Percentiles rank a stretch among this genome's conserved stretches.
Conservation (phyloP, 2,113 vertebrate genomes). For the Sander vitreus region DNA sequence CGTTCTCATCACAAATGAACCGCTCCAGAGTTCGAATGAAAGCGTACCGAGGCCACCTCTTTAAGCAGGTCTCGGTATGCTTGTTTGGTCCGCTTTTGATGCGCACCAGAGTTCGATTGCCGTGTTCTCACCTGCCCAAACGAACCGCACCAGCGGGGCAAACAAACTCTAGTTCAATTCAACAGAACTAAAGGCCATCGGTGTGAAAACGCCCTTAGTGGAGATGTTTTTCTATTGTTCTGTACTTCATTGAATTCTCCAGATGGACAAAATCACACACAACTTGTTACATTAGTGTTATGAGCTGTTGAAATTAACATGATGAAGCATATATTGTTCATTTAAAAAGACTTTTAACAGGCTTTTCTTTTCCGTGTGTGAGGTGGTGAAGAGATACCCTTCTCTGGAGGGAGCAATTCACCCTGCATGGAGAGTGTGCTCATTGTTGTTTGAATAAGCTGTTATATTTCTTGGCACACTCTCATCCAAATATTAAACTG, state of each 20-base stretch:
- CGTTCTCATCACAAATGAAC: too few species aligned
- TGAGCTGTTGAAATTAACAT: background rate
- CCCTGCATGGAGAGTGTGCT: background rate
- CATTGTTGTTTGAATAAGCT: slow-evolving; percentile 35
- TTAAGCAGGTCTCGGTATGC: too few species aligned
- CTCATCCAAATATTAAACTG: slow-evolving; percentile 44
- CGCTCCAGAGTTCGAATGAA: too few species aligned
- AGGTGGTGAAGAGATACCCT: slow-evolving; percentile 1
- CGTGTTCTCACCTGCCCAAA: too few species aligned
- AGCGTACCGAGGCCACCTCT: too few species aligned
- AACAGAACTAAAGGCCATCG: too few species aligned
- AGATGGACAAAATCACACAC: slow-evolving; percentile 1
- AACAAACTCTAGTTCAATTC: too few species aligned
- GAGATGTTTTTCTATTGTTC: slow-evolving; percentile 17
- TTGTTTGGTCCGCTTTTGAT: too few species aligned
- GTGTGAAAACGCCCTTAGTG: too few species aligned
- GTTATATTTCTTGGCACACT: slow-evolving; percentile 31
- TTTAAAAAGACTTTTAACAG: slow-evolving; percentile 6
- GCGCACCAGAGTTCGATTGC: too few species aligned
- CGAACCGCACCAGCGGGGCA: too few species aligned
- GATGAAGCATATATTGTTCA: slow-evolving; percentile 8
- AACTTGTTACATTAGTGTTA: slow-evolving; percentile 9
- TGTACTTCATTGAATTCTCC: background rate
- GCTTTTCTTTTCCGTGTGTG: background rate
- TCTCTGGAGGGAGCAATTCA: slow-evolving; percentile 13